Percentiles rank a stretch among this genome's conserved stretches.
Conservation (phyloP, 2,888 invertebrate species). For the Sphinx pinastri region DNA sequence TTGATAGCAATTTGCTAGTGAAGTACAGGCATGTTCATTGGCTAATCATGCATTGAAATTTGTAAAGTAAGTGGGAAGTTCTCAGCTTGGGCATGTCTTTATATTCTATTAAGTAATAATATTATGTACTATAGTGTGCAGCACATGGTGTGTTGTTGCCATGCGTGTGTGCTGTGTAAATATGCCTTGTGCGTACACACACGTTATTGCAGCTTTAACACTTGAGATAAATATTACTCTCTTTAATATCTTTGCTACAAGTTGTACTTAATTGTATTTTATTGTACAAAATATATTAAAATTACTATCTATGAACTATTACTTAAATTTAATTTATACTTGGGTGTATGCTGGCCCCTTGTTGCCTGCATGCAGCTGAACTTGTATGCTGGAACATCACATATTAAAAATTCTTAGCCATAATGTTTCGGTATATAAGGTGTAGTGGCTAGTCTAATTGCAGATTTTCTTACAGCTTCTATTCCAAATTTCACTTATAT, state of each 20-base stretch:
- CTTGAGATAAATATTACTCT: conserved; percentile 83
- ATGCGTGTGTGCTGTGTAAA: conserved; percentile 83
- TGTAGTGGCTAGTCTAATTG: conserved; percentile 83
- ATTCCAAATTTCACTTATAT: conserved; percentile 82
- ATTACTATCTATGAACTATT: conserved; percentile 83
- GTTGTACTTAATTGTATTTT: conserved; percentile 88
- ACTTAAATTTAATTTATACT: conserved; percentile 80
- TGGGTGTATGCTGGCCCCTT: conserved; percentile 80
- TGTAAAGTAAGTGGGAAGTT: conserved; percentile 79
- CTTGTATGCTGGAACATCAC: conserved; percentile 83
- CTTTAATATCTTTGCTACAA: conserved; percentile 87
- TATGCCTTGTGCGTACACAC: conserved; percentile 83
- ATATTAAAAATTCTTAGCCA: conserved; percentile 78
- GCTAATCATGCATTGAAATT: conserved; percentile 85
- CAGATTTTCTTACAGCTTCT: conserved; percentile 85
- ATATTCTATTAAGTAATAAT: conserved; percentile 82
- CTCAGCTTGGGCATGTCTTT: conserved; percentile 83
- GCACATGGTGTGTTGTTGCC: conserved; percentile 79
- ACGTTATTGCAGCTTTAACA: conserved; percentile 83
- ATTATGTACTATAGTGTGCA: conserved; percentile 82
- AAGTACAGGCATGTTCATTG: conserved; percentile 82
- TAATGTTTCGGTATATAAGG: conserved; percentile 82
- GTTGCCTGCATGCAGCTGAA: conserved; percentile 82
- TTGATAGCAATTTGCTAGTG: conserved; percentile 82
- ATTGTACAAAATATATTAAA: conserved; percentile 88